Evolutionary conservation across 2,888 invertebrate species (phyloP), one percentile per base, ranked within the genome.

Genomic region (Syrphus vitripennis): DNA sequence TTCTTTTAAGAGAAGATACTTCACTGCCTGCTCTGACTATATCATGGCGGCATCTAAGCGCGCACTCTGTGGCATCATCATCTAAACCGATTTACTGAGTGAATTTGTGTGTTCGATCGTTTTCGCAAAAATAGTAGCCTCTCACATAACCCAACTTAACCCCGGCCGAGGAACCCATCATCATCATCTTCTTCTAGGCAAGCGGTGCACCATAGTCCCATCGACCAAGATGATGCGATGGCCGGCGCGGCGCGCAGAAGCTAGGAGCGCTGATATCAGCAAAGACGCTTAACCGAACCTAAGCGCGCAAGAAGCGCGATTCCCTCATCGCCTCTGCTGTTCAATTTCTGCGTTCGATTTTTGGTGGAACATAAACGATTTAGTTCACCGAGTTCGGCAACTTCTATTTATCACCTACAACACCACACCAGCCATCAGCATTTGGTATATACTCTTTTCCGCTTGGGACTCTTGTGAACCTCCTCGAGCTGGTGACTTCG

Each of bases 91-190:
- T 72, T 53, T 74, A 74, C 83, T 87, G 87, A 87, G 87, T 87
- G 87, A 87, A 87, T 87, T 87, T 87, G 87, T 87, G 67, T 87
- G 87, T 87, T 87, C 83, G 76, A 70, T 69, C 76, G 78, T 74
- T 84, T 84, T 78, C 83, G 74, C 86, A 59, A 87, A 83, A 83
- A 87, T 87, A 78, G 87, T 83, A 87, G 87, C 87, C 83, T 83
- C 83, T 83, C 83, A 79, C 83, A 87, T 83, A 82, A 82, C 83
- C 82, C 83, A 87, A 83, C 78, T 83, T 87, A 87, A 87, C 83
- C 87, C 87, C 87, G 45, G 40, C 21, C 31, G 29, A 34, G 72
- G 81, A 76, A 77, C 81, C 81, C 76, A 81, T 84, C 84, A 84
- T 80, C 83, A 71, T 76, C 81, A 81, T 77, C 67, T n/a, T 29